Evolutionary conservation across 2,888 invertebrate species (phyloP), one percentile per base, ranked within the genome.

Genomic region (Drosophila paucipuncta): DNA sequence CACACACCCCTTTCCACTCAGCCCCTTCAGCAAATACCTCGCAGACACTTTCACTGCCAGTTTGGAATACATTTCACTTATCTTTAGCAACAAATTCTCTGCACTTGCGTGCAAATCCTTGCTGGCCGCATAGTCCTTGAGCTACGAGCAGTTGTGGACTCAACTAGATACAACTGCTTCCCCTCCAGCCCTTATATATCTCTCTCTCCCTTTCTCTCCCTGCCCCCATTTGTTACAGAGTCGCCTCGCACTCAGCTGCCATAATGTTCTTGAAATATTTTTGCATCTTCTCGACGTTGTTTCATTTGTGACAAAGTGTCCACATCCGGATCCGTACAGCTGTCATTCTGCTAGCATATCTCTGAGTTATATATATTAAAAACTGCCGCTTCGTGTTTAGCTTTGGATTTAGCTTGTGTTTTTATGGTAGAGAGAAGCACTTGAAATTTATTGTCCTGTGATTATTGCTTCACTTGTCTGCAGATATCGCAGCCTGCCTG

Each of bases 381-480:
- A 85, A 86, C 79, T 68, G 82, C 83, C 80, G 70, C 59, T 84
- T 71, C 77, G 58, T 60, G 58, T 59, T 54, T 57, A 53, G 47
- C 43, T 25, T 43, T 43, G 16, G 57, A 22, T 10, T 16, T 6
- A 50, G 50, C 50, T 11, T 18, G 28, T 28, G 30, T 16, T 55
- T 31, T 41, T 58, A 30, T 58, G n/a, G 41, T 6, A 25, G 13
- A n/a, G 61, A 30, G 37, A 22, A 82, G 73, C 80, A 73, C 84
- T 84, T 70, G 63, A 72, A 79, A 86, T 89, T 86, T 86, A 85
- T 85, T 82, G 76, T 70, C 52, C 73, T 84, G 78, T 82, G 85
- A 85, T 85, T 89, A 85, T 89, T 85, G 85, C 87, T 78, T 85
- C 83, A 89, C 87, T 85, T 89, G 84, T 82, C 89, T 86, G 49